Evolutionary conservation across 2,888 invertebrate species (phyloP), one percentile per base, ranked within the genome.

Genomic region (Galeruca laticollis): DNA sequence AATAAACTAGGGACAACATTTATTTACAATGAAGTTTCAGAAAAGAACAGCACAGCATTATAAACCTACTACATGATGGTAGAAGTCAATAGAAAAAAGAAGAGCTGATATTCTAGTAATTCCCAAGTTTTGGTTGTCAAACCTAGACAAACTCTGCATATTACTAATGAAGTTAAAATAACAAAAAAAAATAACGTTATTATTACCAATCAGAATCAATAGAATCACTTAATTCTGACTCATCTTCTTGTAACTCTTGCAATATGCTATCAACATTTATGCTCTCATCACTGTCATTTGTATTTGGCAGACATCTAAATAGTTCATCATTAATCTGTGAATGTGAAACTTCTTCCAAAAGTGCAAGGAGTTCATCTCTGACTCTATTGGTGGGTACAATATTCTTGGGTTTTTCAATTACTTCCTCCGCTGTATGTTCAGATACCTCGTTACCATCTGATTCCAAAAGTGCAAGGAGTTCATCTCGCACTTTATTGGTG

Each of bases 291-390:
- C 35, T 54, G 20, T 65, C 21, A 2, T 57, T 37, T 57, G 20
- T n/a, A 18, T 6, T 47, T 8, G 18, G 18, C 1, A 8, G 37
- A 26, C 4, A 3, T 37, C 10, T 18, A 11, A 18, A 18, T 49
- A 47, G n/a, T n/a, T 35, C 2, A 47, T 37, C 35, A 9, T 18
- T 1, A 61, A 33, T 11, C 1, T 26, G 18, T 31, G 51, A 10
- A 3, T 52, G 9, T 10, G 54, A 20, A 11, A 73, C 65, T 66
- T 73, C 68, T 54, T 59, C 68, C 3, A 73, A 26, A 35, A 73
- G 49, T 60, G 65, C 56, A 15, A 73, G 61, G 18, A 73, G 64
- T 52, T 73, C 68, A 60, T 68, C 68, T 18, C 61, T 68, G 10
- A 71, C 20, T 4, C 13, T 54, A 10, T 69, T 47, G 6, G n/a